Evolutionary conservation across 2,113 vertebrate species (phyloP), one percentile per base, ranked within the genome.

Genomic region (Rafetus swinhoei): DNA sequence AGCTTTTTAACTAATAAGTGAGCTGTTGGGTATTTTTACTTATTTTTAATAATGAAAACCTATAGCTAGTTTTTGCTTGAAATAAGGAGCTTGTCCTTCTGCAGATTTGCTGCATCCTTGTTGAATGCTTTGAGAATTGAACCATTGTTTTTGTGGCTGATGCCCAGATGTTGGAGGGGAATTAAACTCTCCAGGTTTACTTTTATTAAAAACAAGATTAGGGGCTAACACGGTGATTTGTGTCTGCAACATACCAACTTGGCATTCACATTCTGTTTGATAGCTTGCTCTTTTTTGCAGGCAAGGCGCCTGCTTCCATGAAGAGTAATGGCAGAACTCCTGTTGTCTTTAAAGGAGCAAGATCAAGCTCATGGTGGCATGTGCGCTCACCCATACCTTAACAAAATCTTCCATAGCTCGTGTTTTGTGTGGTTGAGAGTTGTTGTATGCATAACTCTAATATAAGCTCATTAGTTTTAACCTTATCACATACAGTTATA

Each of bases 1-100:
- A 97, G 97, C 95, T 97, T 96, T 94, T 56, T 95, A 80, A 76
- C 86, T 83, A 87, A 54, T 84, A 94, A 96, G 81, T 82, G 56
- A 59, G 52, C 74, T 93, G 74, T 56, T 86, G 82, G 86, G 74
- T 84, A 84, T n/a, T 93, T 91, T 94, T 85, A 90, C 62, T 27
- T 57, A 0, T 89, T 93, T 87, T 94, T 95, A 94, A 9, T 79
- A 74, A 86, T 92, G 87, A 94, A 96, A 90, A 55, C 27, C 54
- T n/a, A 45, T 13, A 45, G 55, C 84, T 90, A 90, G 11, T 62
- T 79, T 39, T 22, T 57, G 85, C 90, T 85, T 88, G 55, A 88
- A 90, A 90, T 89, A 21, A 53, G 95, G 92, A 90, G 60, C 53
- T 92, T 0, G 0, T 93, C 89, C 79, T 86, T 95, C 81, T 95